These are phyloP conservation scores for Danio jaintianensis DNA, from an alignment of 2,797 vertebrate genomes.

Conservation along the genomic window DNA sequence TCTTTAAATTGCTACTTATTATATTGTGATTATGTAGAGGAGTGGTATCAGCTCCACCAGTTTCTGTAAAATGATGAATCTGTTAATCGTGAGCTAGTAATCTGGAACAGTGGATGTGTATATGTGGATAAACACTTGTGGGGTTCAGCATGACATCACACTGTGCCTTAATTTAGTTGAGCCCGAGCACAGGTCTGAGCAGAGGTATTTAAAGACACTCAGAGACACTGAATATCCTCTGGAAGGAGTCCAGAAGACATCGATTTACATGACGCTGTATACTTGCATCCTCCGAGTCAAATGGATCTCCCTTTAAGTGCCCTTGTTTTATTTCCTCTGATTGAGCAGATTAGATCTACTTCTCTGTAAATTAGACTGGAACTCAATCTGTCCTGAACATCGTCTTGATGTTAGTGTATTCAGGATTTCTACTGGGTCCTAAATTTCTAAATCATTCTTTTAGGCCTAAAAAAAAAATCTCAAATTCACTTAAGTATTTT, in stretches of 20 bases:
- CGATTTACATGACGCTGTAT: neutral
- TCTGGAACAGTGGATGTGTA: neutral
- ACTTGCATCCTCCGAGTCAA: neutral
- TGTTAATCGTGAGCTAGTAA: neutral
- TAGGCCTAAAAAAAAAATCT: too few relatives aligned
- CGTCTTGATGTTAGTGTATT: too few relatives aligned
- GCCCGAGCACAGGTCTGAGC: constrained; percentile 17
- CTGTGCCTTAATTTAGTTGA: constrained; percentile 1
- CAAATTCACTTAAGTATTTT: too few relatives aligned
- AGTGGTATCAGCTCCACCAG: neutral
- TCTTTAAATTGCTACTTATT: neutral
- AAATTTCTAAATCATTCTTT: too few relatives aligned
- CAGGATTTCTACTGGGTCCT: too few relatives aligned
- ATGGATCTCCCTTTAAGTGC: neutral
- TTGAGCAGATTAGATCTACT: neutral
- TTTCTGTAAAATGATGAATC: neutral
- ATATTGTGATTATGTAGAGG: neutral
- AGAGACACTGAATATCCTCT: constrained; percentile 32
- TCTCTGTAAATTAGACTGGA: constrained; percentile 5
- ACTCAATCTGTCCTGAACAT: neutral
- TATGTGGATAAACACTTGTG: neutral
- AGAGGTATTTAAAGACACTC: constrained; percentile 36
- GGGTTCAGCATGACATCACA: constrained; percentile 2
- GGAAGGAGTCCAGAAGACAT: constrained; percentile 32
- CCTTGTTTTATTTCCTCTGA: constrained; percentile 6